These are phyloP conservation scores for Keiferia lycopersicella DNA, from an alignment of 2,888 invertebrate genomes.

Conservation along the genomic window DNA sequence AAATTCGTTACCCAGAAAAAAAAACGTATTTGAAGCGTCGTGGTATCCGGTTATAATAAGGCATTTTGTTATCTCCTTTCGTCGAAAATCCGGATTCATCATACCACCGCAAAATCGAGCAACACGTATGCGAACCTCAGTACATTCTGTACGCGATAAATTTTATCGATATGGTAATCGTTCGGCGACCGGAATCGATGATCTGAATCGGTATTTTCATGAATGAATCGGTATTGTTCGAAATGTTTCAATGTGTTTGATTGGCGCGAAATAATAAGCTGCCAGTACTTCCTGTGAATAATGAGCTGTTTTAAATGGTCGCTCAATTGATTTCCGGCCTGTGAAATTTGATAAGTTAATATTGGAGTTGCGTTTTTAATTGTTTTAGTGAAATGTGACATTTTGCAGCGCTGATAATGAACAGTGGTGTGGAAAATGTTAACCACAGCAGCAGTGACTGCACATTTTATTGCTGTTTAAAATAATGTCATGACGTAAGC, in stretches of 20 bases:
- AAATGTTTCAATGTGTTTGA: conserved; percentile 45
- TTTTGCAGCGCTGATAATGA: background rate
- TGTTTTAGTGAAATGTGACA: conserved; percentile 2
- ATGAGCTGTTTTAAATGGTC: conserved; percentile 5
- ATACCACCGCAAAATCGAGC: no score
- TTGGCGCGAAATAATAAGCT: conserved; percentile 42
- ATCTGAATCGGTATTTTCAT: conserved; percentile 40
- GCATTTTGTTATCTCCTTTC: no score
- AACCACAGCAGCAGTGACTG: background rate
- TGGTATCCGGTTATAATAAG: no score
- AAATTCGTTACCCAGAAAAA: no score
- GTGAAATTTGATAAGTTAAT: conserved; percentile 12
- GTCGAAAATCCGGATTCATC: no score
- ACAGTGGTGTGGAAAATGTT: background rate
- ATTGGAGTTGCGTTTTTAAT: background rate
- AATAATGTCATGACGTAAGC: background rate
- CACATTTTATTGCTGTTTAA: background rate
- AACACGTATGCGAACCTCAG: no score
- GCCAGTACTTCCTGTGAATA: conserved; percentile 14
- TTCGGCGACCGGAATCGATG: conserved; percentile 30
- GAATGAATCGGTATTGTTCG: conserved; percentile 42
- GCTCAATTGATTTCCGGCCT: background rate
- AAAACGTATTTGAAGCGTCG: no score
- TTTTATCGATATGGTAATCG: conserved; percentile 55
- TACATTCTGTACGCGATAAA: conserved; percentile 41